A percentile compares a stretch with the other conserved stretches of the same genome.
phyloP scores from a whole-genome alignment of 2,797 vertebrate species.

The Squalus acanthias region DNA sequence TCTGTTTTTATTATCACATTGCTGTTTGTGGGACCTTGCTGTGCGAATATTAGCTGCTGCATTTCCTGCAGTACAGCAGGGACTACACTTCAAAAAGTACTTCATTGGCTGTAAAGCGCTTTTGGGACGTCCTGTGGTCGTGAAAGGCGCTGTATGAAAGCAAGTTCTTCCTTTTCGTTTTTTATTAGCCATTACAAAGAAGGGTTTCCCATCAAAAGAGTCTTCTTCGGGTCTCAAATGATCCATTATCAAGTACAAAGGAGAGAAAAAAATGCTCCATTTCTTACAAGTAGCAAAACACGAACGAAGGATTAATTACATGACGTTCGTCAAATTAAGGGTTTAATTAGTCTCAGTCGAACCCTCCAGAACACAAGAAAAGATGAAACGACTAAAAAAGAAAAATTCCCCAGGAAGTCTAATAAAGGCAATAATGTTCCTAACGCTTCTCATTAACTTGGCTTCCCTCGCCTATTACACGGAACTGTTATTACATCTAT shows the following conservation, averaged over 20 bases:
- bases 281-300: neutral
- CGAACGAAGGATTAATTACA: conserved; percentile 15
- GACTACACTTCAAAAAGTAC: neutral
- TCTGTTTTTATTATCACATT: too few species aligned
- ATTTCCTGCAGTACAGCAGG: neutral
- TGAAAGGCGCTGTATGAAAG: neutral
- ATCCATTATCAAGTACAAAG: neutral
- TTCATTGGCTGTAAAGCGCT: neutral
- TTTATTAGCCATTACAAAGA: neutral
- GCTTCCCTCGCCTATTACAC: neutral
- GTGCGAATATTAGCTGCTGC: neutral
- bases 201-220: neutral
- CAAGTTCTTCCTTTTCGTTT: neutral
- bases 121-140: neutral
- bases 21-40: neutral
- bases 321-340: neutral
- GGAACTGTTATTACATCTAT: conserved; percentile 34
- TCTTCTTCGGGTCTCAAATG: neutral
- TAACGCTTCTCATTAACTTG: neutral
- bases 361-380: neutral
- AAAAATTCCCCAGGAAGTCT: neutral
- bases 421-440: conserved; percentile 20
- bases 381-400: conserved; percentile 4
- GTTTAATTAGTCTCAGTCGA: conserved; percentile 26
- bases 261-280: neutral